Percentiles rank a stretch among this genome's conserved stretches.
Conservation (phyloP, 2,797 vertebrate genomes). For the Pipistrellus nathusii region DNA sequence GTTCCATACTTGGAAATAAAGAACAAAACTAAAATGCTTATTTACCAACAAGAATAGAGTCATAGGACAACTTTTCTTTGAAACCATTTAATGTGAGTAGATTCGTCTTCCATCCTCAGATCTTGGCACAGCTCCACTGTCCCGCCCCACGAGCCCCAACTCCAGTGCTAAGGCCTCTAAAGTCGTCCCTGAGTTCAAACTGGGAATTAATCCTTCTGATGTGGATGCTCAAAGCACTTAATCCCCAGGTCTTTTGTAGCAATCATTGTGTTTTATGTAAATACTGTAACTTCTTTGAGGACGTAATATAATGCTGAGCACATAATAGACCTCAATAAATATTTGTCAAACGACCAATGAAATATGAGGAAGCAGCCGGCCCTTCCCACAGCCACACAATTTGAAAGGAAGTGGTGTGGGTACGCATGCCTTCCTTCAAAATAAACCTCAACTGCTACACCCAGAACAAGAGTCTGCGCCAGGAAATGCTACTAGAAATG, state of each 20-base stretch:
- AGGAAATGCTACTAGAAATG: constrained; percentile 57
- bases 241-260: background rate
- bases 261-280: constrained; percentile 20
- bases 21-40: constrained; percentile 8
- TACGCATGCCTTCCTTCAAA: background rate
- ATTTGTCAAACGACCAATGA: background rate
- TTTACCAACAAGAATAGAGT: constrained; percentile 20
- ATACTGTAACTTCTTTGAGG: constrained; percentile 31
- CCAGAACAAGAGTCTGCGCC: background rate
- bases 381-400: background rate
- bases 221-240: background rate
- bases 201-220: background rate
- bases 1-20: background rate
- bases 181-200: background rate
- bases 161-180: background rate
- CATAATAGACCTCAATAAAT: background rate
- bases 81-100: background rate
- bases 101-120: background rate
- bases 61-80: background rate
- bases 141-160: background rate
- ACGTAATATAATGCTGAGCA: constrained; percentile 4
- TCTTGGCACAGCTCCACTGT: background rate
- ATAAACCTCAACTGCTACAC: constrained; percentile 41
- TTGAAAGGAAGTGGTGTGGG: background rate
- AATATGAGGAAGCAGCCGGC: constrained; percentile 27